These are phyloP conservation scores for Tiliqua scincoides DNA, from an alignment of 2,113 vertebrate species.

Conservation along the genomic window DNA sequence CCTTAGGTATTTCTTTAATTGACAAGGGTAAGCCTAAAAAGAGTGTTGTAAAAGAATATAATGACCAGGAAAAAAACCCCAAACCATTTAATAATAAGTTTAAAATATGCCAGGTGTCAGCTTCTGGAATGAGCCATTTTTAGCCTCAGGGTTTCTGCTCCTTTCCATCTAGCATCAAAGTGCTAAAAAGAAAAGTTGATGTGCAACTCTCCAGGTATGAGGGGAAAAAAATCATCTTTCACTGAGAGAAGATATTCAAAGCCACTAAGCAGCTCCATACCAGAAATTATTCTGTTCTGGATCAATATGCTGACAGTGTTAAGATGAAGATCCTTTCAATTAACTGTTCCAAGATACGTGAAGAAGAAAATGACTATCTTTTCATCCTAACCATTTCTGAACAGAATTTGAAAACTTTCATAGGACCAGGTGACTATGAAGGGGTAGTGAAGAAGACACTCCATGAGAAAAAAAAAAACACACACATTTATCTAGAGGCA, in stretches of 20 bases:
- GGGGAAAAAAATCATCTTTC: constrained; percentile 15
- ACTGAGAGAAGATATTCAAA: neutral
- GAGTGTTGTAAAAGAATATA: neutral
- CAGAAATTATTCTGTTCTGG: accelerated
- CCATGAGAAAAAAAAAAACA: neutral
- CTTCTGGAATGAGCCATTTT: constrained; percentile 32
- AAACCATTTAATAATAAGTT: neutral
- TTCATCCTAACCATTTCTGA: neutral
- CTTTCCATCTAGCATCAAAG: neutral
- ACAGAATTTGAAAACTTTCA: neutral
- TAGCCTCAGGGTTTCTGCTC: neutral
- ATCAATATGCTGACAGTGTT: neutral
- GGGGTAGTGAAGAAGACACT: neutral
- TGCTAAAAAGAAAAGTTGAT: neutral
- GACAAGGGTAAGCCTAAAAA: constrained; percentile 13
- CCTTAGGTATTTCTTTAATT: constrained; percentile 9
- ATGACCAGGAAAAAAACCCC: neutral
- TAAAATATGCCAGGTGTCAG: constrained; percentile 35
- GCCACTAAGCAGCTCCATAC: neutral
- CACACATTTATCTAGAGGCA: neutral
- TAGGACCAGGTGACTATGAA: neutral
- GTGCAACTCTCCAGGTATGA: neutral
- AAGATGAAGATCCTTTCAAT: neutral
- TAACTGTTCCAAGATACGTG: accelerated
- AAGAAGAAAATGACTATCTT: neutral